Base-by-base conservation (phyloP, 1,140 invertebrate species). In the Caenorhabditis latens region DNA sequence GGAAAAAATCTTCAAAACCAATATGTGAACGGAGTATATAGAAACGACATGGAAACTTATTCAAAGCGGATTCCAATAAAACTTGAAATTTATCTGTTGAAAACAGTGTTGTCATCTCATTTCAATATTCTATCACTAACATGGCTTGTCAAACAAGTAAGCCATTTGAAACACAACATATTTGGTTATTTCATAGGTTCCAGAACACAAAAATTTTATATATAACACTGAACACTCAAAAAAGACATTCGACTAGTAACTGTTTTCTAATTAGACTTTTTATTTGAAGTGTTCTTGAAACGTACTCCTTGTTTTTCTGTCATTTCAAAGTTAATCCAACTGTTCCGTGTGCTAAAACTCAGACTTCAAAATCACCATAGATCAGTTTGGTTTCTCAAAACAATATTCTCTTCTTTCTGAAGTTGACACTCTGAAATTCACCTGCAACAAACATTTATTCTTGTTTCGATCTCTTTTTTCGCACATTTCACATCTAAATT, bases 371-470 rank as follows among this genome's bases (percentile, higher is more conserved):
- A 2, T 40, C 61, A 63, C 21, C 21, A 63, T 24, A 32, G 61
- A 63, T 40, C 24, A 63, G 11, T 32, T 63, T 11, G 21, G 1
- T 63, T 19, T 58, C 55, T 58, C 6, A 58, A 19, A 58, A 7
- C 61, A 9, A 13, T 63, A 21, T 32, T 63, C 11, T 24, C 9
- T 32, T 63, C 24, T 5, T 50, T 50, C 71, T 79, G 46, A 79
- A 79, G n/a, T 24, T 48, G 71, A 79, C 43, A 50, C 11, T 71
- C 9, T 46, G 19, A 79, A 79, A 24, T 24, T 14, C 65, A 71
- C n/a, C 71, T 79, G n/a, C 71, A 79, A 53, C 71, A 32, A 21
- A 53, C 40, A 79, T n/a, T 14, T 14, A 40, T 40, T 58, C 24
- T 7, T 71, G 40, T 46, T 71, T 46, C n/a, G 13, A 24, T 48